phyloP scores from a whole-genome alignment of 2,113 vertebrate genomes.

The Blennius ocellaris region DNA sequence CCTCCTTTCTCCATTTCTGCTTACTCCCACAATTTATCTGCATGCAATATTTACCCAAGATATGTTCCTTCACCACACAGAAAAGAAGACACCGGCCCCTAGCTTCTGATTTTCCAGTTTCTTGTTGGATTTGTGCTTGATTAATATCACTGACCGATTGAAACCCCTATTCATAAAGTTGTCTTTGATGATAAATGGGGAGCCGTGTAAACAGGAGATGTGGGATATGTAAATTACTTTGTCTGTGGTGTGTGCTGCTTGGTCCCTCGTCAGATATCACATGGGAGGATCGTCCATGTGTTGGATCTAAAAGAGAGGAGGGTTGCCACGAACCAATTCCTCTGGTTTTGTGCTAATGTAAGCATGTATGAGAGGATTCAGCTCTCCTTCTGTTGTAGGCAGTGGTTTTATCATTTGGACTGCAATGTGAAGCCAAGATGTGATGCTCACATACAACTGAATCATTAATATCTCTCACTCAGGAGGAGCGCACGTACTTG shows the following conservation, averaged over 20 bases:
- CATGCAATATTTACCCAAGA: constrained; percentile 74
- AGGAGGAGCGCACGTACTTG: neutral
- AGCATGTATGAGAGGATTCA: constrained; percentile 59
- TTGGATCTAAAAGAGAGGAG: constrained; percentile 62
- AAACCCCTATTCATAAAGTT: constrained; percentile 65
- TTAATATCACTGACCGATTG: constrained; percentile 65
- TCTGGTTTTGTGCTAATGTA: constrained; percentile 47
- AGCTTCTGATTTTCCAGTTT: constrained; percentile 58
- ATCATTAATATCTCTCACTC: constrained; percentile 11
- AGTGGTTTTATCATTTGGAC: constrained; percentile 47
- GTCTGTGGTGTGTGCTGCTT: constrained; percentile 55
- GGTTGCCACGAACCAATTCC: constrained; percentile 51
- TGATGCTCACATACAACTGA: constrained; percentile 17
- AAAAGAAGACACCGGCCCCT: constrained; percentile 47
- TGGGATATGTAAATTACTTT: constrained; percentile 77
- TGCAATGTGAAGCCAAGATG: constrained; percentile 30
- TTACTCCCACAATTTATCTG: constrained; percentile 71
- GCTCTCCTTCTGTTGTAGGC: constrained; percentile 31
- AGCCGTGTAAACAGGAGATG: constrained; percentile 72
- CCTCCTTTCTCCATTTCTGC: constrained; percentile 64
- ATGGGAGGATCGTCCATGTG: constrained; percentile 53
- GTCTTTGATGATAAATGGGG: constrained; percentile 79
- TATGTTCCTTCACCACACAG: constrained; percentile 43
- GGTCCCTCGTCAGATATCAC: constrained; percentile 64
- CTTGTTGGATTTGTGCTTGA: constrained; percentile 67